Evolutionary conservation across 2,888 invertebrate species (phyloP).

Genomic region (Dinocampus coccinellae): DNA sequence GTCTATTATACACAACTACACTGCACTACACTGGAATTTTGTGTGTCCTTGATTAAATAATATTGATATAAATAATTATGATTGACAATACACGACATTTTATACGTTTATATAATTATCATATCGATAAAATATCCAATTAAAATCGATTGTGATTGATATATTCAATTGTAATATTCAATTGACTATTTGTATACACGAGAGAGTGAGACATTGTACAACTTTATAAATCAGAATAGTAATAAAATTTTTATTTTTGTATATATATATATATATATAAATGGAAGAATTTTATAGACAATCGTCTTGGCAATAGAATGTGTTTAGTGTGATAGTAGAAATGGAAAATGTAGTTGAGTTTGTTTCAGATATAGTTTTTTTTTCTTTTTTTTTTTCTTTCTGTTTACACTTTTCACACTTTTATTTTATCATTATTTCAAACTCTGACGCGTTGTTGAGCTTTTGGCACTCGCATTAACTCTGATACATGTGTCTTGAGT

Average conservation of each 20-base stretch:
- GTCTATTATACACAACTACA: not conserved
- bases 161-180: too few relatives aligned
- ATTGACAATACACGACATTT: conserved; percentile 18
- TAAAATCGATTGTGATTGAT: too few relatives aligned
- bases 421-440: conserved; percentile 28
- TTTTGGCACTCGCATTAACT: conserved; percentile 50
- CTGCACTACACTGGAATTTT: too few relatives aligned
- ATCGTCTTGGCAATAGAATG: conserved; percentile 6
- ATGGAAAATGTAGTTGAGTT: conserved; percentile 38
- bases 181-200: too few relatives aligned
- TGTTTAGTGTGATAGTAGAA: not conserved
- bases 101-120: too few relatives aligned
- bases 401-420: conserved; percentile 54
- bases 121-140: too few relatives aligned
- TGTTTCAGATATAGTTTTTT: conserved; percentile 36
- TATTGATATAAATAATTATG: conserved; percentile 25
- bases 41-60: too few relatives aligned
- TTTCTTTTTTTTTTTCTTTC: too few relatives aligned
- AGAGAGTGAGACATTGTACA: too few relatives aligned
- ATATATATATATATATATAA: conserved; percentile 21
- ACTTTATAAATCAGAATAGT: conserved; percentile 47
- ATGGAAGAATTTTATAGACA: conserved; percentile 9
- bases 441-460: conserved; percentile 55
- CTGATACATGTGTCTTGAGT: conserved; percentile 39
- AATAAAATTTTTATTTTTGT: too few relatives aligned